phyloP scores from a whole-genome alignment of 2,113 vertebrate species.

The Bujurquina vittata region DNA sequence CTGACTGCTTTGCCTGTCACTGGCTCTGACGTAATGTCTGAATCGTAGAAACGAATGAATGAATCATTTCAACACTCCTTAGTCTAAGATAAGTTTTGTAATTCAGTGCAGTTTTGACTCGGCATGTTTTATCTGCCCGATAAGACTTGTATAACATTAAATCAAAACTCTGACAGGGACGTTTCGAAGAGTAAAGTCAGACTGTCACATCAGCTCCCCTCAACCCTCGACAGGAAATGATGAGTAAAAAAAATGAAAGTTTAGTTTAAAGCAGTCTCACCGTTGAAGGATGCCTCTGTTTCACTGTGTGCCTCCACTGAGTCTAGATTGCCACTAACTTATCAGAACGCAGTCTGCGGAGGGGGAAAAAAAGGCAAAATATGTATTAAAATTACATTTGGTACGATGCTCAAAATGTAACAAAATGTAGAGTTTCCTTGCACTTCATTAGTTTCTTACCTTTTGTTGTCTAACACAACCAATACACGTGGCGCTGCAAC shows the following conservation, averaged over 20 bases:
- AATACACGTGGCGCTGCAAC: too few species aligned
- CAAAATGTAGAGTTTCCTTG: too few species aligned
- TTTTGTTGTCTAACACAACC: neutral
- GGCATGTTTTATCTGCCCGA: too few species aligned
- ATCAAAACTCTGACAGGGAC: too few species aligned
- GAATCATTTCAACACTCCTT: neutral
- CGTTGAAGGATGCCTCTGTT: slow-evolving; percentile 36
- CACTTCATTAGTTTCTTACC: neutral
- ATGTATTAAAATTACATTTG: slow-evolving; percentile 40
- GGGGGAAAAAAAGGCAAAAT: too few species aligned
- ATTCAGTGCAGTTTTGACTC: neutral
- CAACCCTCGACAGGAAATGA: neutral
- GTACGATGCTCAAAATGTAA: slow-evolving; percentile 8
- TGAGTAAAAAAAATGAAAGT: neutral
- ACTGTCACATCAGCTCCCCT: neutral
- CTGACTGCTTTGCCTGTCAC: too few species aligned
- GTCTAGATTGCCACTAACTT: slow-evolving; percentile 52
- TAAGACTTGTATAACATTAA: neutral
- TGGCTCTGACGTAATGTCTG: too few species aligned
- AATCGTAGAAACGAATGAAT: too few species aligned
- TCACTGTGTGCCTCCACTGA: slow-evolving; percentile 11
- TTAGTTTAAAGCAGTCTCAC: slow-evolving; percentile 47
- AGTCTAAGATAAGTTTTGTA: neutral
- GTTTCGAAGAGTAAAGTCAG: too few species aligned
- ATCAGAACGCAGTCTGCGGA: too few species aligned